A percentile compares a stretch with the other conserved stretches of the same genome.
phyloP scores from a whole-genome alignment of 2,797 vertebrate genomes.

The Epinephelus malabaricus region DNA sequence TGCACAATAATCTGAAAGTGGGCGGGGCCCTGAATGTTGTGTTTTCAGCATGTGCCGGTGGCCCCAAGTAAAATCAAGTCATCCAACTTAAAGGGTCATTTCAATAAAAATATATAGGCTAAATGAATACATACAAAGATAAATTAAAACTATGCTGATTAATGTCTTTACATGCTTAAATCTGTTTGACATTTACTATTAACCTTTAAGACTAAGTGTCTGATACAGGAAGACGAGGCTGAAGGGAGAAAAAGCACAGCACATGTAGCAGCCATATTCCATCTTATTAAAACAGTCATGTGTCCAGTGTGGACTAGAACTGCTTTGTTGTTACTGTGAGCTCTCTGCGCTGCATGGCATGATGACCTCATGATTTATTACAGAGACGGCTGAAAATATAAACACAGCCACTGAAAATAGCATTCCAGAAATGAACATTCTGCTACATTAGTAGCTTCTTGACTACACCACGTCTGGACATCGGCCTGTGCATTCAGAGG shows the following conservation, averaged over 20 bases:
- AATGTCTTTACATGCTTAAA: not conserved
- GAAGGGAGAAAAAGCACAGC: not conserved
- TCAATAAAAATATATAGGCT: not conserved
- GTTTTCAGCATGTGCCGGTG: not conserved
- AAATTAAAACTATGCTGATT: not conserved
- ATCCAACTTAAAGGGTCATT: not conserved
- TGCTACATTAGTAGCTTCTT: conserved; percentile 44
- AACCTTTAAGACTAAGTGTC: not conserved
- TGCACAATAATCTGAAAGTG: not conserved
- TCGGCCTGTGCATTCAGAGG: conserved; percentile 32
- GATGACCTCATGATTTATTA: conserved; percentile 75
- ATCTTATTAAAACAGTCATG: conserved; percentile 50
- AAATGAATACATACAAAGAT: not conserved
- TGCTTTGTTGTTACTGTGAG: conserved; percentile 47
- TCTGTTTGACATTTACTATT: not conserved
- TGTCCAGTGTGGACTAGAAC: conserved; percentile 28
- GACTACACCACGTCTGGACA: conserved; percentile 12
- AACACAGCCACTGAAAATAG: conserved; percentile 60
- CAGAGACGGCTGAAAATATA: conserved; percentile 49
- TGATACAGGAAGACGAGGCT: not conserved
- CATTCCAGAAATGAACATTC: conserved; percentile 51
- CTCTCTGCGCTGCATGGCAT: conserved; percentile 20
- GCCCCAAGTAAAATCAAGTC: not conserved
- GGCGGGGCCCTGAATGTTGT: not conserved
- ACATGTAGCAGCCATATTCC: conserved; percentile 6